These are phyloP conservation scores for Odontothrips loti DNA, from an alignment of 2,888 invertebrate genomes.

Conservation along the genomic window DNA sequence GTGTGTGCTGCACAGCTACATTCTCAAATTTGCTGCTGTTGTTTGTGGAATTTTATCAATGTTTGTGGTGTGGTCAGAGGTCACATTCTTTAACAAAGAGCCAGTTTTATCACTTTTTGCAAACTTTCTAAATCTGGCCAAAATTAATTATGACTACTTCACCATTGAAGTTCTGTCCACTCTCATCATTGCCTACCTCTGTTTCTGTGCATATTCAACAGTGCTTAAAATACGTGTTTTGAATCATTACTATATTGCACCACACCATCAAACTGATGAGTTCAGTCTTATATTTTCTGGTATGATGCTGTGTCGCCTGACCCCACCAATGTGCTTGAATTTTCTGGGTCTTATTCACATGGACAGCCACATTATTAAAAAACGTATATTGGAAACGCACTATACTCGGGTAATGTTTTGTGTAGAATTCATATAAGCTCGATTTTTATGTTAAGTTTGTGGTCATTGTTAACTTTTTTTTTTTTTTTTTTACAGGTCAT, in stretches of 20 bases:
- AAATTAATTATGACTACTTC: constrained; percentile 79
- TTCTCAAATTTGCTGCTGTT: constrained; percentile 68
- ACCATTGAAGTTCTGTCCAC: constrained; percentile 93
- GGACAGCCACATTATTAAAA: constrained; percentile 89
- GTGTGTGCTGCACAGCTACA: constrained; percentile 73
- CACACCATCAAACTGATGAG: constrained; percentile 97
- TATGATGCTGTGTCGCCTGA: constrained; percentile 94
- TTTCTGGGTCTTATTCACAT: constrained; percentile 96
- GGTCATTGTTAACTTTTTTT: constrained; percentile 31
- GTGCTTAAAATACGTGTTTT: constrained; percentile 93
- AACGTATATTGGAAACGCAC: constrained; percentile 77
- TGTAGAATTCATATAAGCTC: no score
- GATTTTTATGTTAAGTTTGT: constrained; percentile 31
- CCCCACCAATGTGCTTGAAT: constrained; percentile 97
- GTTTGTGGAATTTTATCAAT: constrained; percentile 73
- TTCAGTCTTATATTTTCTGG: constrained; percentile 98
- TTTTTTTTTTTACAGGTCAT: constrained; percentile 62
- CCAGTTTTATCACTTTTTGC: constrained; percentile 96
- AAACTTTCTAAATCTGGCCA: constrained; percentile 80
- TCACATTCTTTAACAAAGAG: constrained; percentile 90
- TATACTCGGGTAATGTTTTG: constrained; percentile 77
- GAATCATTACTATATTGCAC: constrained; percentile 94
- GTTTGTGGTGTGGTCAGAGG: constrained; percentile 98
- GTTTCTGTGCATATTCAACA: constrained; percentile 97
- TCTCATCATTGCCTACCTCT: constrained; percentile 86